Base-by-base conservation (phyloP, 2,888 invertebrate genomes). In the Cosmia trapezina region DNA sequence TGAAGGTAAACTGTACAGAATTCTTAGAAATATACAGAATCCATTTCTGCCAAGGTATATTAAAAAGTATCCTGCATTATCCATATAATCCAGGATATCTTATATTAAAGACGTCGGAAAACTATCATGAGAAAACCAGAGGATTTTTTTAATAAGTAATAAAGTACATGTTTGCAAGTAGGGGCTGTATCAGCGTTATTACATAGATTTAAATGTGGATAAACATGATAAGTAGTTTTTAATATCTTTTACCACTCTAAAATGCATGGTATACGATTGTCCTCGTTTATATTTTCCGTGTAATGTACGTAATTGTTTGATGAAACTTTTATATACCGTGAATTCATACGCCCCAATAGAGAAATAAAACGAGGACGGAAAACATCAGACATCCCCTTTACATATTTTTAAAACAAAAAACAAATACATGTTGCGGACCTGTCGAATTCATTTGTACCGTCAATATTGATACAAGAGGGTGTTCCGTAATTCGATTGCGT, bases 401-500 rank as follows among this genome's bases (percentile, higher is more conserved):
- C 17, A 63, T 51, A 22, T 43, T 70, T 83, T 61, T 66, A 69
- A 78, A 76, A 80, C 12, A 54, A 41, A 43, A 60, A 41, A 61
- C 28, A 68, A 73, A 70, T 59, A 69, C 49, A 62, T 69, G 56
- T 64, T 71, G 57, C 37, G 28, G 45, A 51, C 11, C 68, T 61
- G 71, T 71, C 80, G 80, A 83, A 83, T 87, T 89, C 88, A 88
- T 89, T 90, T 86, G 85, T 82, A 85, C 81, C 60, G 86, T 87
- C 87, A 90, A 91, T 89, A 88, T 89, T 86, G 86, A 68, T 70
- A 67, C 57, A 69, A 76, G 64, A 76, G 68, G 72, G 6, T 67
- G 54, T 54, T 69, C 22, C 45, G 74, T 75, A 78, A 78, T 81
- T 80, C 62, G 51, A 80, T 75, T 82, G 80, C 80, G 76, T 86